Evolutionary conservation across 2,797 vertebrate genomes (phyloP), one percentile per base, ranked within the genome.

Genomic region (Clarias pachynema): DNA sequence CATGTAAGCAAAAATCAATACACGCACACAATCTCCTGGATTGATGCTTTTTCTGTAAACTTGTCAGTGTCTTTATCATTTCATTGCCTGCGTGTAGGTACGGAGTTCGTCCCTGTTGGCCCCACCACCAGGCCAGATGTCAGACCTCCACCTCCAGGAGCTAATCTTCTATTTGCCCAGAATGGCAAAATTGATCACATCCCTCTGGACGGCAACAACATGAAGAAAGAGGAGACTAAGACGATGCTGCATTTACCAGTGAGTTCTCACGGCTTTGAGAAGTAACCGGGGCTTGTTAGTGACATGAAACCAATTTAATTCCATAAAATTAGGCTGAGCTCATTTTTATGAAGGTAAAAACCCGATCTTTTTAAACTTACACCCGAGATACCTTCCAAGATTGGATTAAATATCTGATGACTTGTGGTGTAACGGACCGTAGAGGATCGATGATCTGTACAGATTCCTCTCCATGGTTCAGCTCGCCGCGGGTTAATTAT

Each of bases 141-240:
- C 0, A 91, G 93, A 73, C 97, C 97, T 8, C 87, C 96, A n/a
- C 91, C 96, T 0, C 92, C 96, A 0, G 98, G 97, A 87, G 95
- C 96, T 0, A 93, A 97, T 91, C 93, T 99, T 85, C 93, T 99
- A 59, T 98, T 98, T 78, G 96, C 97, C 73, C 97, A 98, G 91
- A 97, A 96, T 59, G 97, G 97, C 63, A 97, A 94, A 91, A 97
- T 99, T 10, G 97, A 98, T 20, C 94, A 92, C 5, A 88, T 99
- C 4, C 97, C 96, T 0, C 87, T 99, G 85, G 95, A 97, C 0
- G 95, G 96, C 70, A 93, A 91, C 87, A 92, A 14, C 60, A 96
- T 99, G 92, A 96, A 87, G 87, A 96, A 94, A 91, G 93, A 91
- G 0, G 92, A 95, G 65, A 96, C 97, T 87, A 96, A 94, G 90